Base-by-base conservation (phyloP, 2,888 invertebrate genomes). In the Dryobotodes eremita region DNA sequence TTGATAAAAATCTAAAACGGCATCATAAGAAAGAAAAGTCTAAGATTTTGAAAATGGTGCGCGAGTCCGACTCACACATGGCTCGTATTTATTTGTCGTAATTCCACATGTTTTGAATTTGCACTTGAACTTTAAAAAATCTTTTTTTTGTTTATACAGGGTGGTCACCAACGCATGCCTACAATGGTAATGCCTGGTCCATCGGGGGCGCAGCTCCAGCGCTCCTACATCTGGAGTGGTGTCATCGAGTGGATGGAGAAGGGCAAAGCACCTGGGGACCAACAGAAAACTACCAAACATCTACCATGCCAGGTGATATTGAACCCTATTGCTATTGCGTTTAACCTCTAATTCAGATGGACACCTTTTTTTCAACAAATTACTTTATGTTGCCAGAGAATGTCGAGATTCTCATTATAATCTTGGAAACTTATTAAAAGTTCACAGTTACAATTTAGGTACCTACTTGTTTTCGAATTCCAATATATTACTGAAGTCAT, bases 181-280 rank as follows among this genome's bases (percentile, higher is more conserved):
- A 91, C 91, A 83, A 93, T 95, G 92, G 90, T 92, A 62, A 85
- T 91, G 15, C 91, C 93, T 4, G 92, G 93, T 0, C 89, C 93
- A 0, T 91, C 93, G 5, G 88, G 89, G 42, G 87, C 85, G 75
- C 89, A 89, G 13, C 89, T 94, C 42, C 95, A 96, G 86, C 93
- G 97, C 57, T 94, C 94, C 50, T 96, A 95, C 92, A 97, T 97
- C 85, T 98, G 98, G 98, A 98, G 98, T 77, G 99, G 99, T 0
- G 97, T 98, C 36, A 96, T 99, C 57, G 99, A 99, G 95, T 99
- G 99, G 99, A 98, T 98, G 92, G 99, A 99, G 93, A 99, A 99
- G 94, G 98, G 98, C 7, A 99, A 99, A 93, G 97, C 97, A 86
- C 97, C 98, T 0, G 97, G 97, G 0, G 98, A 98, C 91, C 98